These are phyloP conservation scores for Lithobates pipiens DNA, from an alignment of 2,797 vertebrate species.

Conservation along the genomic window DNA sequence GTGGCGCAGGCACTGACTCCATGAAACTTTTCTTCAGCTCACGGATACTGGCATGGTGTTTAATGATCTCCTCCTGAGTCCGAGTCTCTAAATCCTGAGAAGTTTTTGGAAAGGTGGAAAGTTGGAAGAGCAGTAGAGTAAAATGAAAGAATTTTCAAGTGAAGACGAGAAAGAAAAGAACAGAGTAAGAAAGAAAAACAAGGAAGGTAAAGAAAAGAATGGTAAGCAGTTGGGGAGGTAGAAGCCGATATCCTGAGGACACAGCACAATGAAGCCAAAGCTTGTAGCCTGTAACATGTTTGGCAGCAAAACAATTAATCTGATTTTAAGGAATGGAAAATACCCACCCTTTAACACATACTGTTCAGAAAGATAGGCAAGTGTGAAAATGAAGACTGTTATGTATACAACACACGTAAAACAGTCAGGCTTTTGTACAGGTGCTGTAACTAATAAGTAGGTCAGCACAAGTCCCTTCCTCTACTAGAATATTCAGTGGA, in stretches of 20 bases:
- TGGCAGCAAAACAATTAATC: not conserved
- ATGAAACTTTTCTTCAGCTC: conserved; percentile 98
- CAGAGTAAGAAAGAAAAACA: not conserved
- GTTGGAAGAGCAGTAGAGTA: not conserved
- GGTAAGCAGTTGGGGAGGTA: not conserved
- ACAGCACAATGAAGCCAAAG: conserved; percentile 3
- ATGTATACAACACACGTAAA: not conserved
- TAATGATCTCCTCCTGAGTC: conserved; percentile 93
- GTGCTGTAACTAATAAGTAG: too few relatives aligned
- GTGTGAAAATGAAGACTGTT: too few relatives aligned
- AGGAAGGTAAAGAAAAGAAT: conserved; percentile 3
- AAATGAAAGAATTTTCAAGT: conserved; percentile 30
- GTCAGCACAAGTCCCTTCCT: too few relatives aligned
- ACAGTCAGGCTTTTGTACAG: not conserved
- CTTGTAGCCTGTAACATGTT: not conserved
- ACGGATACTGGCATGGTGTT: conserved; percentile 96
- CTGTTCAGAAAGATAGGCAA: too few relatives aligned
- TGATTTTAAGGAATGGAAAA: not conserved
- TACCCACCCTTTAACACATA: not conserved
- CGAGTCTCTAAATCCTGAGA: conserved; percentile 91
- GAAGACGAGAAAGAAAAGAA: conserved; percentile 23
- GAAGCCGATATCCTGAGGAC: not conserved
- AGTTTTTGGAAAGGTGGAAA: conserved; percentile 57
- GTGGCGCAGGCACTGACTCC: conserved; percentile 92
- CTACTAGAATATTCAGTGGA: too few relatives aligned